These are phyloP conservation scores for Tachypleus tridentatus DNA, from an alignment of 1,140 invertebrate species.

Conservation along the genomic window DNA sequence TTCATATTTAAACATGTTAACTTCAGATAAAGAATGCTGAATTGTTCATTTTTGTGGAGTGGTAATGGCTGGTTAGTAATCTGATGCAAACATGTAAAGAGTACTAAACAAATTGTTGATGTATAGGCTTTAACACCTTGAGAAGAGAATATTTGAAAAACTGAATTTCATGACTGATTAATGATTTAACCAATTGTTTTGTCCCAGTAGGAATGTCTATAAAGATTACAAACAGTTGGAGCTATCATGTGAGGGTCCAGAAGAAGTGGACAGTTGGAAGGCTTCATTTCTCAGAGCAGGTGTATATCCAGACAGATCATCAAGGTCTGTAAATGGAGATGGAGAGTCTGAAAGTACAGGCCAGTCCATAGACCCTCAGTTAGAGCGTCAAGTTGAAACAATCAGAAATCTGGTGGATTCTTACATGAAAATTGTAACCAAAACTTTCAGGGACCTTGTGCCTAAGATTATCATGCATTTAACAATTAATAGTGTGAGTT, in stretches of 20 bases:
- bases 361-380: slow-evolving; percentile 76
- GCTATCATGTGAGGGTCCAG: slow-evolving; percentile 40
- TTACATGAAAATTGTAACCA: slow-evolving; percentile 46
- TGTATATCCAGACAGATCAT: slow-evolving; percentile 56
- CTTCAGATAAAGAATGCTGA: no score
- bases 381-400: slow-evolving; percentile 40
- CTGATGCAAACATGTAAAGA: no score
- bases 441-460: slow-evolving; percentile 44
- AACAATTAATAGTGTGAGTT: slow-evolving; percentile 77
- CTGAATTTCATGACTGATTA: no score
- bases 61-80: no score
- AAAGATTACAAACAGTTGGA: slow-evolving; percentile 39
- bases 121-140: no score
- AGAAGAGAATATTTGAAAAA: no score
- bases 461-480: slow-evolving; percentile 55
- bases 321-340: slow-evolving; percentile 59
- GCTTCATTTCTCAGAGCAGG: slow-evolving; percentile 45
- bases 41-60: no score
- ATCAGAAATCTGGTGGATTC: slow-evolving; percentile 48
- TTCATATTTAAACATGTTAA: no score
- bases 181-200: no score
- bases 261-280: slow-evolving; percentile 47
- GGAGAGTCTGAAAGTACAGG: slow-evolving; percentile 32
- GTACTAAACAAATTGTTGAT: no score
- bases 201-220: slow-evolving; percentile 33